Evolutionary conservation across 2,113 vertebrate species (phyloP).

Genomic region (Hippocampus guttulatus): DNA sequence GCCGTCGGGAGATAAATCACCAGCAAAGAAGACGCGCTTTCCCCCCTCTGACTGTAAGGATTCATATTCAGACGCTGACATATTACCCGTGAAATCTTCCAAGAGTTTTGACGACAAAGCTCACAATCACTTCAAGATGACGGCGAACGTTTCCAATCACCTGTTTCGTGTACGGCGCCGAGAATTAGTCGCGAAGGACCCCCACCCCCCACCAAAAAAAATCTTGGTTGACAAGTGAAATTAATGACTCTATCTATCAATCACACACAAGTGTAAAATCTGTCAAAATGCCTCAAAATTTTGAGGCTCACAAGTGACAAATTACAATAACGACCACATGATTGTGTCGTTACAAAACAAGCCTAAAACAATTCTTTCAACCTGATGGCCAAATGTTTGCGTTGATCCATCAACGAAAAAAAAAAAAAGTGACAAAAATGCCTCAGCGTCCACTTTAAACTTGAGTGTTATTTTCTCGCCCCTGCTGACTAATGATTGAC

Average conservation of each 20-base stretch:
- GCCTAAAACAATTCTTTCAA: too few relatives aligned
- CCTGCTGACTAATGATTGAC: too few relatives aligned
- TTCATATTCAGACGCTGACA: constrained; percentile 6
- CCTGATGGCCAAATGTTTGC: too few relatives aligned
- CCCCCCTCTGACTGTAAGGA: background rate
- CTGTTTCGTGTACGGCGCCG: background rate
- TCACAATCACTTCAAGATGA: background rate
- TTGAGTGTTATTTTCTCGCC: too few relatives aligned
- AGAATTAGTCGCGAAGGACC: background rate
- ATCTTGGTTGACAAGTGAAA: too few relatives aligned
- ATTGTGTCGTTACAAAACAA: too few relatives aligned
- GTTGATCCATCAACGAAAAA: too few relatives aligned
- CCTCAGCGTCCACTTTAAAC: too few relatives aligned
- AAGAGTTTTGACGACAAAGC: constrained; percentile 2
- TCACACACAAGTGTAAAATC: background rate
- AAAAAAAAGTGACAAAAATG: too few relatives aligned
- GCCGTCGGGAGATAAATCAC: constrained; percentile 1
- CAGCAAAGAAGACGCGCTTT: constrained; percentile 2
- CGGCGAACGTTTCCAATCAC: background rate
- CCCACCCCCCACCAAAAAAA: background rate
- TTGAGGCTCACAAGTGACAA: background rate
- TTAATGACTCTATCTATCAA: background rate
- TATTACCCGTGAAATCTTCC: background rate
- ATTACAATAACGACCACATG: too few relatives aligned
- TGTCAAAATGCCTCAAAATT: too few relatives aligned